Evolutionary conservation across 2,797 vertebrate genomes (phyloP), one percentile per base, ranked within the genome.

Genomic region (Pogonophryne albipinna): DNA sequence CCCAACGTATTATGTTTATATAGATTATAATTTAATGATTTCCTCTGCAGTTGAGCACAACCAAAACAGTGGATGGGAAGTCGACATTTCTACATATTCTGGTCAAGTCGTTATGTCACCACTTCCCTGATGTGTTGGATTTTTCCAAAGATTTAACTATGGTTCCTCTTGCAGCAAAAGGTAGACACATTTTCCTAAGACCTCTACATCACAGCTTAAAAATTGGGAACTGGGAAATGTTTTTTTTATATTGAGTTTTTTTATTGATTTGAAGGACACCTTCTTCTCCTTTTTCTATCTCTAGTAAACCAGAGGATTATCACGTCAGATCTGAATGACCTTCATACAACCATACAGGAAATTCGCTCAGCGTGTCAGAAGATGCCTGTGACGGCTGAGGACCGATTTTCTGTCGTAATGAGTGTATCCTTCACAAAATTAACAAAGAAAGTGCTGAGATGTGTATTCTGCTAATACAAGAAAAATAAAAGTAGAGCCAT

Each of bases 1-100:
- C 11, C 42, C 10, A 34, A 41, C 1, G 0, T 46, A 2, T 55
- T 44, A 10, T 41, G 4, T 11, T 19, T 14, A 10, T 34, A 12
- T 1, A 65, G 63, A 57, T 10, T 76, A 58, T 61, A 19, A 68
- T 31, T 59, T 12, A 9, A 3, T 2, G 55, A 4, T 83, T 17
- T 77, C n/a, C 8, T 51, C 89, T 81, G n/a, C 85, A 99, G 98
- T 93, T 99, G 71, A 97, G 96, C 91, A 97, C 97, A 2, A 99
- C 98, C 52, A 99, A 99, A 94, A 99, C 98, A 0, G 97, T 98
- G 2, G 98, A 99, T 23, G 98, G 98, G 68, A 99, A 98, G 86
- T 99, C 97, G 3, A 99, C 98, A 2, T 99, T 99, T 91, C 95
- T 99, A 74, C 98, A 99, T 80, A 98, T 99, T 80, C 96, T 99